A percentile compares a stretch with the other conserved stretches of the same genome.
Conservation (phyloP, 2,113 vertebrate genomes). For the Conger conger region DNA sequence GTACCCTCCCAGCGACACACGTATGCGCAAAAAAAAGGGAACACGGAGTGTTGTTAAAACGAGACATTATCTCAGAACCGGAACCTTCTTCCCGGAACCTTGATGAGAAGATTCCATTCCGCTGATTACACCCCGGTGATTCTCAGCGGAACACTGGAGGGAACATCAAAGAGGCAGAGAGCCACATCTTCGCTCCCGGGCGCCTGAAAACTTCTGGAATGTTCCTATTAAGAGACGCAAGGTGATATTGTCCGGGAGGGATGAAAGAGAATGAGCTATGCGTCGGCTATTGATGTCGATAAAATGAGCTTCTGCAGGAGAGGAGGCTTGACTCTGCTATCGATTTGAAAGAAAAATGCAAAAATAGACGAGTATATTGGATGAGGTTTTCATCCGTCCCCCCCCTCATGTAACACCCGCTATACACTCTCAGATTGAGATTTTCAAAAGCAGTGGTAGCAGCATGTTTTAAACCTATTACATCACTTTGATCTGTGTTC, state of each 20-base stretch:
- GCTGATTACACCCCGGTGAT: conserved; percentile 38
- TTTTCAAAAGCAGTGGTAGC: conserved; percentile 62
- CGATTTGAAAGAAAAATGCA: conserved; percentile 63
- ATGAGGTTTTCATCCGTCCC: conserved; percentile 49
- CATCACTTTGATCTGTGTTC: conserved; percentile 57
- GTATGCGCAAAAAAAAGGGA: conserved; percentile 15
- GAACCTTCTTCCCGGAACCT: neutral
- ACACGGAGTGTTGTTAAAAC: conserved; percentile 16
- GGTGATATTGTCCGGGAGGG: conserved; percentile 45
- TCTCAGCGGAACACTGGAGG: conserved; percentile 24
- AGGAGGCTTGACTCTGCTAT: conserved; percentile 59
- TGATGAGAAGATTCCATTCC: conserved; percentile 28
- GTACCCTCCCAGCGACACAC: too few relatives aligned
- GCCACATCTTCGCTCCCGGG: conserved; percentile 32
- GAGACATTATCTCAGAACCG: conserved; percentile 39
- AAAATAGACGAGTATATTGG: conserved; percentile 72
- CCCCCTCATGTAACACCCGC: conserved; percentile 54
- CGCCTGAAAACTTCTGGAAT: conserved; percentile 43
- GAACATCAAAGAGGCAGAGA: conserved; percentile 45
- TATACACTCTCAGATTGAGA: conserved; percentile 61
- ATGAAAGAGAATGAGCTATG: conserved; percentile 58
- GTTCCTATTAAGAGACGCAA: conserved; percentile 43
- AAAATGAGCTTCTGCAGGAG: conserved; percentile 61
- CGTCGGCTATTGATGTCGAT: conserved; percentile 66
- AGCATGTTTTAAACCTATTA: conserved; percentile 57